These are phyloP conservation scores for Protomyctophum bolini DNA, from an alignment of 2,113 vertebrate genomes.

Conservation along the genomic window DNA sequence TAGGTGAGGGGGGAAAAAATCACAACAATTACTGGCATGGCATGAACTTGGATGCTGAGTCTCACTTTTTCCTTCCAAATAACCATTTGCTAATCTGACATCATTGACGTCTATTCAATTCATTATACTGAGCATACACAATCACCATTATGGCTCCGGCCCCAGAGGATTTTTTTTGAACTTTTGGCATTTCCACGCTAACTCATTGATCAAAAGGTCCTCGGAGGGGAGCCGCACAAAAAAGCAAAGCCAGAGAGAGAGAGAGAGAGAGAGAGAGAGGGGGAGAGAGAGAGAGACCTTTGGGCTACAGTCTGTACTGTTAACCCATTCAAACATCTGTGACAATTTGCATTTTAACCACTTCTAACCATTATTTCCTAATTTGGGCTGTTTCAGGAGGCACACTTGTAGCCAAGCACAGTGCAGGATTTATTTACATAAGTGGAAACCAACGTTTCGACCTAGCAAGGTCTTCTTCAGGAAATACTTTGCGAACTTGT, in stretches of 20 bases:
- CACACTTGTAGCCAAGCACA: too few species aligned
- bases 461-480: too few species aligned
- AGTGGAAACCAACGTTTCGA: too few species aligned
- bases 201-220: conserved; percentile 23
- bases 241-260: conserved; percentile 2
- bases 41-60: not conserved
- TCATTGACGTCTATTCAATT: conserved; percentile 45
- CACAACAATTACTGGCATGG: too few species aligned
- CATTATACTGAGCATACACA: conserved; percentile 32
- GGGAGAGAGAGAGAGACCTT: conserved; percentile 9
- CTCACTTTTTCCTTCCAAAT: conserved; percentile 13
- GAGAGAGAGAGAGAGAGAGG: conserved; percentile 13
- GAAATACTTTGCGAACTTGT: too few species aligned
- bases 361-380: too few species aligned
- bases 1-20: too few species aligned
- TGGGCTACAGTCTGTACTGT: too few species aligned
- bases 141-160: conserved; percentile 21
- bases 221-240: conserved; percentile 4
- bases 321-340: too few species aligned
- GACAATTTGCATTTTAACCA: too few species aligned
- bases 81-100: conserved; percentile 54
- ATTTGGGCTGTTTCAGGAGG: too few species aligned
- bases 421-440: too few species aligned
- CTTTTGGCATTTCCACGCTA: conserved; percentile 4
- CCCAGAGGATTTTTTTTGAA: conserved; percentile 7